These are phyloP conservation scores for Chiloscyllium plagiosum DNA, from an alignment of 2,113 vertebrate species.

Conservation along the genomic window DNA sequence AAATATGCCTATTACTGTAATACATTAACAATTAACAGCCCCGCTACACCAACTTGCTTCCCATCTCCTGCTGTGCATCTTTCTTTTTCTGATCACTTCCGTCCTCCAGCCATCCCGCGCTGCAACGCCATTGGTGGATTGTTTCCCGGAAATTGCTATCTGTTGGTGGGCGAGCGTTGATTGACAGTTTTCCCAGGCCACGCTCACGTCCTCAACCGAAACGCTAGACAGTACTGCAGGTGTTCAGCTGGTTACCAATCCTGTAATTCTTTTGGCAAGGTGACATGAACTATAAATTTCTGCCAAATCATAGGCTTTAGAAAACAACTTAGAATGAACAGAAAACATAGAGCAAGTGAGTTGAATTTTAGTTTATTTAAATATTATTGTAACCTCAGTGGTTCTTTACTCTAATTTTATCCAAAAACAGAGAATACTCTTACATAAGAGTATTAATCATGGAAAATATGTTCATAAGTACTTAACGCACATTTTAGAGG, in stretches of 20 bases:
- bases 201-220: not conserved
- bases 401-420: not conserved
- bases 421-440: not conserved
- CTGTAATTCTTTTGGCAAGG: not conserved
- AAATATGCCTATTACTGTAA: not conserved
- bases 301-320: not conserved
- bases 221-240: too few relatives aligned
- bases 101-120: not conserved
- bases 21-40: not conserved
- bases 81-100: not conserved
- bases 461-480: not conserved
- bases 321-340: not conserved
- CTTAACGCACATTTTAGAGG: not conserved
- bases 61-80: too few relatives aligned
- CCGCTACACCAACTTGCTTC: not conserved
- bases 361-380: not conserved
- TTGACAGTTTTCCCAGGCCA: not conserved
- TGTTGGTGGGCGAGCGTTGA: not conserved
- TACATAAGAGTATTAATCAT: not conserved
- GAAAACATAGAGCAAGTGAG: not conserved
- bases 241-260: too few relatives aligned
- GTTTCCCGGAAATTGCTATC: not conserved
- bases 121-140: not conserved
- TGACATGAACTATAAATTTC: not conserved
- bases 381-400: not conserved